Evolutionary conservation across 2,888 invertebrate genomes (phyloP).

Genomic region (Erynnis tages): DNA sequence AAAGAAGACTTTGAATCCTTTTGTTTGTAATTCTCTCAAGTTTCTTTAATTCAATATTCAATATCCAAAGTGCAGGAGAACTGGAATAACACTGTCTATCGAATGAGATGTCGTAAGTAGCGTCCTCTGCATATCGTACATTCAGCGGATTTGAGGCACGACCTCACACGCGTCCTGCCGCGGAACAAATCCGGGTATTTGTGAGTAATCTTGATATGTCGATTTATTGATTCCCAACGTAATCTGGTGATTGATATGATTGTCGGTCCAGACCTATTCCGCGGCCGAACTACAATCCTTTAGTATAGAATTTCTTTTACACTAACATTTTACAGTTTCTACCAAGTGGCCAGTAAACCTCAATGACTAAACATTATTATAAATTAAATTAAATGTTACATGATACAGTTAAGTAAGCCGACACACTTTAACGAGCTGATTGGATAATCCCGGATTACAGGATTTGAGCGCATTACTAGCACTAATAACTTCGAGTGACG

Average conservation of each 20-base stretch:
- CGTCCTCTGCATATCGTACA: slow-evolving; percentile 50
- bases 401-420: slow-evolving; percentile 14
- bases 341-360: neutral
- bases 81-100: neutral
- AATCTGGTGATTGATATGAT: neutral
- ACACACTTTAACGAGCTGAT: slow-evolving; percentile 8
- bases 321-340: no score
- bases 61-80: neutral
- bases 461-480: slow-evolving; percentile 6
- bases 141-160: slow-evolving; percentile 53
- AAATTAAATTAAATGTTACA: slow-evolving; percentile 12
- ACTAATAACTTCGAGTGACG: slow-evolving; percentile 5
- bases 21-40: no score
- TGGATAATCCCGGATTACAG: slow-evolving; percentile 13
- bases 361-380: no score
- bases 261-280: no score
- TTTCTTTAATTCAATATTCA: no score
- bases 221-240: slow-evolving; percentile 5
- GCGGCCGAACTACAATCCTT: no score
- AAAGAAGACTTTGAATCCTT: no score
- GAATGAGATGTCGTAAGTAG: slow-evolving; percentile 20
- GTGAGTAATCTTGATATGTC: neutral
- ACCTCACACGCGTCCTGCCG: slow-evolving; percentile 44
- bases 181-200: slow-evolving; percentile 3
- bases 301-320: no score